These are phyloP conservation scores for Goniozus legneri DNA, from an alignment of 1,140 invertebrate genomes.

Conservation along the genomic window DNA sequence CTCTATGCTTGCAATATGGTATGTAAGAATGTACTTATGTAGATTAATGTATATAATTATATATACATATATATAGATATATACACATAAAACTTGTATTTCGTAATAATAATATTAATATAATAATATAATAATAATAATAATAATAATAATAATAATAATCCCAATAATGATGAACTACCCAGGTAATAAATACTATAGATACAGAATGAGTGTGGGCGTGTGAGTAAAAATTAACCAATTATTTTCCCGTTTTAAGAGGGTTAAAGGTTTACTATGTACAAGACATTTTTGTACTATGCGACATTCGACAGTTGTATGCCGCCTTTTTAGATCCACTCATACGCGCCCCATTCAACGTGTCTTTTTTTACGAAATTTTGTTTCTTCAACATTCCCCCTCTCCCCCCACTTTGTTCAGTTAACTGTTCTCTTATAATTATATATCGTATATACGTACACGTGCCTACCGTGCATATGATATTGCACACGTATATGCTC, in stretches of 20 bases:
- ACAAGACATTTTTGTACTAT: constrained; percentile 56
- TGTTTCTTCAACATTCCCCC: constrained; percentile 9
- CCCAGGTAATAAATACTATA: constrained; percentile 59
- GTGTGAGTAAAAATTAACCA: constrained; percentile 52
- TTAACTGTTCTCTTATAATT: not conserved
- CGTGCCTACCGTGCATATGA: too few relatives aligned
- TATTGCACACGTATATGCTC: not conserved
- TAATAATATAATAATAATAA: constrained; percentile 45
- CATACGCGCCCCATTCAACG: constrained; percentile 39
- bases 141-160: constrained; percentile 52
- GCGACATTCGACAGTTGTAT: too few relatives aligned
- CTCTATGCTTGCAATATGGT: constrained; percentile 7
- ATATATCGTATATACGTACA: not conserved
- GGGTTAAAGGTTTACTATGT: constrained; percentile 44
- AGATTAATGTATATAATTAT: constrained; percentile 29
- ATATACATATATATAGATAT: constrained; percentile 52
- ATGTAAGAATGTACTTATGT: constrained; percentile 1
- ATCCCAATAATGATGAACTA: constrained; percentile 56
- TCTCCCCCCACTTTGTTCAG: constrained; percentile 5
- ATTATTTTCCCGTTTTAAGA: constrained; percentile 39
- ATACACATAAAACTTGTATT: constrained; percentile 56
- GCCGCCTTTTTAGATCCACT: constrained; percentile 43
- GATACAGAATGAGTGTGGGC: constrained; percentile 53
- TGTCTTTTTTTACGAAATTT: constrained; percentile 33
- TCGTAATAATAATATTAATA: constrained; percentile 53